Evolutionary conservation across 2,113 vertebrate species (phyloP), one percentile per base, ranked within the genome.

Genomic region (Microtus ochrogaster): DNA sequence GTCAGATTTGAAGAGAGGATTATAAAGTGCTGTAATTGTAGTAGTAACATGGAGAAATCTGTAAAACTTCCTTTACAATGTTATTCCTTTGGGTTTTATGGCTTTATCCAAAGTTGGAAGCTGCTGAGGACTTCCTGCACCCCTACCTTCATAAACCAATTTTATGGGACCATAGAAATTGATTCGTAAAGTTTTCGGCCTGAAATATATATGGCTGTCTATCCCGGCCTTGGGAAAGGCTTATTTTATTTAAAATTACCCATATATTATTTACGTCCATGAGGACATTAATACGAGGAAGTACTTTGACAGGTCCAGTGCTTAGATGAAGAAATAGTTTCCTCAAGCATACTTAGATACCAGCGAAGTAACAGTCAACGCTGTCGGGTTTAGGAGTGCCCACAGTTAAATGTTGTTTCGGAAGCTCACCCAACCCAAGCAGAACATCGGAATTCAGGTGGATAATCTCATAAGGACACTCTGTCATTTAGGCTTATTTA

Each of bases 111-210:
- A 94, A 96, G 41, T 94, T 96, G 88, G 94, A 94, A 89, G 85
- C 47, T 79, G 33, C 91, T 87, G 85, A 94, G 68, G 90, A 94
- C 94, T 73, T 94, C 88, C 30, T 26, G 73, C 82, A 74, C 91
- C 14, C 55, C 14, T 83, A 52, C 86, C 30, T 95, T 95, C 97
- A 96, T 97, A 92, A 97, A 97, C 12, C 92, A 96, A 78, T 94
- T 97, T 98, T 97, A 97, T 97, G 63, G 39, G 39, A 78, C 73
- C 36, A 81, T 82, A 95, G 95, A 97, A 97, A 97, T 97, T 95
- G 92, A 97, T 92, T 94, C 11, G 16, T 97, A 95, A 97, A 92
- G 61, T 96, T 97, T 97, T 96, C 94, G 92, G 87, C 47, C 76
- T 96, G 73, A 96, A 93, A 91, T 96, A 95, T 94, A 97, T 90